These are phyloP conservation scores for Helicoverpa assulta DNA, from an alignment of 2,888 invertebrate species.

Conservation along the genomic window DNA sequence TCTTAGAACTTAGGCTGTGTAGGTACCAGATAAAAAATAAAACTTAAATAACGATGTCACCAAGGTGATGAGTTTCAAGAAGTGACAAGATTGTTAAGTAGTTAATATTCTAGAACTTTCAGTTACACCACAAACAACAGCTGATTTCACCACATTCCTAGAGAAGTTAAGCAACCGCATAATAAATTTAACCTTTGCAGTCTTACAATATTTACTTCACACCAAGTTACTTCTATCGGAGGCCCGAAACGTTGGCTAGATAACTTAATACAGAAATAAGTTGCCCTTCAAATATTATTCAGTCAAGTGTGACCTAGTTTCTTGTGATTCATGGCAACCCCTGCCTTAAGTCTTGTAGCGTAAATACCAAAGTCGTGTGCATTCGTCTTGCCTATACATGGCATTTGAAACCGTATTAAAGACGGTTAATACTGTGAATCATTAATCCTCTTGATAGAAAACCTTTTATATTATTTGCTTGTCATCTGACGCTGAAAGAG, in stretches of 20 bases:
- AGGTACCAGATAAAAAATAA: too few species aligned
- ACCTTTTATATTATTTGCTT: conserved; percentile 50
- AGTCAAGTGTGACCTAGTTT: conserved; percentile 33
- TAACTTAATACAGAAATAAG: conserved; percentile 54
- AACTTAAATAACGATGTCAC: too few species aligned
- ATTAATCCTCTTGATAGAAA: conserved; percentile 58
- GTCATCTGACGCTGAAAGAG: conserved; percentile 48
- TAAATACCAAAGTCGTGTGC: conserved; percentile 22
- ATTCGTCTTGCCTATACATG: conserved; percentile 12
- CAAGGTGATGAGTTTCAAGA: not conserved
- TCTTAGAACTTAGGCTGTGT: too few species aligned
- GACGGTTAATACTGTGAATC: conserved; percentile 47
- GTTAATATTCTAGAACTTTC: conserved; percentile 3
- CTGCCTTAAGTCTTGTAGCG: conserved; percentile 3
- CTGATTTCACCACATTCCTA: conserved; percentile 10
- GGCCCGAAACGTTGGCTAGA: conserved; percentile 39
- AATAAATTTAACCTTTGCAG: conserved; percentile 33
- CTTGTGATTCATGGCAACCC: conserved; percentile 11
- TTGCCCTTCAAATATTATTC: conserved; percentile 58
- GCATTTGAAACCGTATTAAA: conserved; percentile 57
- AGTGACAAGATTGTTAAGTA: not conserved
- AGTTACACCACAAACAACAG: not conserved
- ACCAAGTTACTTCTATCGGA: conserved; percentile 33
- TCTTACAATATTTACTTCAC: conserved; percentile 42
- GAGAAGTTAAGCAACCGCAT: conserved; percentile 12